Conservation (phyloP, 2,888 invertebrate genomes). For the Pristionchus japonicus region DNA sequence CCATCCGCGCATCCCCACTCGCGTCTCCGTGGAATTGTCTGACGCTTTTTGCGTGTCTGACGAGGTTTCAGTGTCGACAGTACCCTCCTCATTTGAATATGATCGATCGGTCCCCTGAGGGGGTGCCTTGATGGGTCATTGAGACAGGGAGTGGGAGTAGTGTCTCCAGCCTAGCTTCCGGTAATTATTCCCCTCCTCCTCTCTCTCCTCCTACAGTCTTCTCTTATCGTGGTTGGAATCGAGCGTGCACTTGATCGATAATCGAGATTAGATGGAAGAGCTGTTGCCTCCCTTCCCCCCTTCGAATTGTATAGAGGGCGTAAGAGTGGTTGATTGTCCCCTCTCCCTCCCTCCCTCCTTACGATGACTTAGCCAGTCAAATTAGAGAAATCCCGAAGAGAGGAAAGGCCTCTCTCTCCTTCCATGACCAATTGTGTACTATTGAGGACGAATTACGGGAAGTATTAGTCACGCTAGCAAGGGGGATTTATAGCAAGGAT, state of each 20-base stretch:
- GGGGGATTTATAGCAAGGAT: constrained; percentile 6
- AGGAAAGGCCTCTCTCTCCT: background rate
- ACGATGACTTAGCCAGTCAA: constrained; percentile 37
- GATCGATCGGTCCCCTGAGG: background rate
- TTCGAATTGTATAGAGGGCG: constrained; percentile 9
- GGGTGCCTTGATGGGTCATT: background rate
- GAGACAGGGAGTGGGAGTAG: background rate
- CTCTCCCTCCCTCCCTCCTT: background rate
- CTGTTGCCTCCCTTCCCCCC: background rate
- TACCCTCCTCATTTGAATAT: constrained; percentile 9
- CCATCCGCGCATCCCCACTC: background rate
- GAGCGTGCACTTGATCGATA: constrained; percentile 11
- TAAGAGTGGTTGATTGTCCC: constrained; percentile 30
- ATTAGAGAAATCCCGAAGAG: constrained; percentile 32
- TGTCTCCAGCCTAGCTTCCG: background rate
- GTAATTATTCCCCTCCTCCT: background rate
- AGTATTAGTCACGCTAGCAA: background rate
- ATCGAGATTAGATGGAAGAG: background rate
- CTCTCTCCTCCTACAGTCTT: background rate
- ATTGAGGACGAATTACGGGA: constrained; percentile 13
- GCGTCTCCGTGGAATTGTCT: background rate
- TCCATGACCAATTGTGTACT: constrained; percentile 36
- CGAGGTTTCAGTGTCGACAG: background rate
- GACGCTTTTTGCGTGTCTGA: constrained; percentile 7
- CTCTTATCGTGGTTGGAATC: background rate